Evolutionary conservation across 2,888 invertebrate genomes (phyloP), one percentile per base, ranked within the genome.

Genomic region (Caenorhabditis uteleia): DNA sequence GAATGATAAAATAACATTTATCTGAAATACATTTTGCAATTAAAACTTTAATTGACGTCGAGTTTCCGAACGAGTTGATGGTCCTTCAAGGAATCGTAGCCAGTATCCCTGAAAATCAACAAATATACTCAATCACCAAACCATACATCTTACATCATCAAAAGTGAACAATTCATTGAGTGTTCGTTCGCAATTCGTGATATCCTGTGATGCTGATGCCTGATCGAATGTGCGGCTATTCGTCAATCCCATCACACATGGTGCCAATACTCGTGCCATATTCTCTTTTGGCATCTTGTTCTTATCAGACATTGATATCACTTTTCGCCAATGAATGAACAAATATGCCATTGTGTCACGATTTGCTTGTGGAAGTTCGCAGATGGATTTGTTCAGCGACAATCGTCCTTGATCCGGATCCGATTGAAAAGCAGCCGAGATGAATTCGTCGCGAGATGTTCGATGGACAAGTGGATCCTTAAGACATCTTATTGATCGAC

Each of bases 341-440:
- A 98, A 86, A 86, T 91, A 97, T 0, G 95, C 94, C 50, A 98
- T 87, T 0, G 95, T 94, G 84, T 98, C 95, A 16, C 93, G 87
- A 85, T 98, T 97, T 0, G 95, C 90, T 78, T 89, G 90, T 10
- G 97, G 95, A 77, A 98, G 86, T 72, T 90, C 89, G 21, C 89
- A 88, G 73, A 97, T 89, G 0, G 91, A 68, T 40, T 38, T 27
- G 43, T 74, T 73, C 49, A 74, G 54, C 0, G 58, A 50, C 3
- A 49, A 33, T 16, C 40, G 34, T 23, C 53, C 50, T 31, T 60
- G 50, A 29, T 57, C 90, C 89, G 54, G 68, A 27, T 64, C 51
- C 2, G 55, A 48, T 5, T 60, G 45, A 27, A 46, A 57, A 0
- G 90, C 88, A 0, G 91, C 91, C 6, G 87, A 84, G 61, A 90